Conservation (phyloP, 2,113 vertebrate genomes). For the Sitta europaea region DNA sequence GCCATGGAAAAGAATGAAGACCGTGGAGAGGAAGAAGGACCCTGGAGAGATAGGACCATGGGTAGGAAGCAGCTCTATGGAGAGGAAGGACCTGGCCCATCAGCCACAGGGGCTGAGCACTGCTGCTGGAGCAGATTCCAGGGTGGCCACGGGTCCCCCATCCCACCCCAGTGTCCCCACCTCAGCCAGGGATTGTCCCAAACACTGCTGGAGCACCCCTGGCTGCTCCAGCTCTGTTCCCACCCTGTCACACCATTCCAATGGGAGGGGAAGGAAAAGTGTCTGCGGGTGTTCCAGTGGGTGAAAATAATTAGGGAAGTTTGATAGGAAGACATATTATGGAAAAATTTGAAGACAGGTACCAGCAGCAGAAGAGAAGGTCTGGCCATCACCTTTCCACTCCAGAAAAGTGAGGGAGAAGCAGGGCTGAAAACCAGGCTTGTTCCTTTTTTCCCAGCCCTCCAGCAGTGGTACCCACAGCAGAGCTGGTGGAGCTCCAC, state of each 20-base stretch:
- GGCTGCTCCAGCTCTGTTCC: neutral
- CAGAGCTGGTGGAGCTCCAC: accelerated
- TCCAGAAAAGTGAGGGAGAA: neutral
- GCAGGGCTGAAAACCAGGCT: neutral
- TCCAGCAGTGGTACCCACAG: accelerated
- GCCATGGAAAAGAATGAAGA: neutral
- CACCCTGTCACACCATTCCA: accelerated
- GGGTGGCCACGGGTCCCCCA: accelerated
- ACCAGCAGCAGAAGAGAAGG: neutral
- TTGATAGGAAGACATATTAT: neutral
- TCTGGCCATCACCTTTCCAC: neutral
- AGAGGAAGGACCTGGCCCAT: accelerated
- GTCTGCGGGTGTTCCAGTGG: accelerated
- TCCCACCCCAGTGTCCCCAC: neutral
- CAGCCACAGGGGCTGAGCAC: accelerated
- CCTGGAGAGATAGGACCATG: neutral
- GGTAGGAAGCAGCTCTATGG: neutral
- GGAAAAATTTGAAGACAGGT: neutral
- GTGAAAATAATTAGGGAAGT: neutral
- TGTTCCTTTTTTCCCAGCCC: neutral
- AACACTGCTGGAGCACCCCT: neutral
- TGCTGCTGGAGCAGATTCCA: neutral
- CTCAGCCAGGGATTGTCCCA: too few species aligned
- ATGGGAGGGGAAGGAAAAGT: neutral
- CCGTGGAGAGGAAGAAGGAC: too few species aligned